Conservation (phyloP, 2,113 vertebrate genomes). For the Geococcyx californianus region DNA sequence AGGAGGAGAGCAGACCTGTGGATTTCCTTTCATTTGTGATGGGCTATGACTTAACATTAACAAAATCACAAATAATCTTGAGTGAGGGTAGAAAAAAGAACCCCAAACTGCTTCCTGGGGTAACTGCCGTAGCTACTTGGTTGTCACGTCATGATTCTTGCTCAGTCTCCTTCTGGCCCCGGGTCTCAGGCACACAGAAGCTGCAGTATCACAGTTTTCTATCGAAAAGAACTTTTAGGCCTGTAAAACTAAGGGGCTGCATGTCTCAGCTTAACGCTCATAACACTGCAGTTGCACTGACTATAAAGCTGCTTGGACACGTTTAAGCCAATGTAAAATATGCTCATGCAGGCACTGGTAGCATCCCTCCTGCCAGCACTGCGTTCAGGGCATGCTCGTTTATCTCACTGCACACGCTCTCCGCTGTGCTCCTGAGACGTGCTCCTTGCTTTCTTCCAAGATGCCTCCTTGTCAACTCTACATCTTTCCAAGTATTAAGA, state of each 20-base stretch:
- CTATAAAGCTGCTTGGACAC: neutral
- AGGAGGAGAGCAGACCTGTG: neutral
- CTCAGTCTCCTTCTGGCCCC: rapidly evolving
- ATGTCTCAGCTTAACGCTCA: neutral
- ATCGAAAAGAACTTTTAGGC: neutral
- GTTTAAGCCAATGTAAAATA: neutral
- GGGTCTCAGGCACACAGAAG: neutral
- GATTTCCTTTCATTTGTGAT: neutral
- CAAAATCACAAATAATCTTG: neutral
- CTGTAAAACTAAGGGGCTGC: neutral
- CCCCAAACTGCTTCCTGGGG: neutral
- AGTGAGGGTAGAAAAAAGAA: neutral
- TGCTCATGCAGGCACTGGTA: neutral
- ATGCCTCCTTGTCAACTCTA: neutral
- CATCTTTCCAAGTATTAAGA: neutral
- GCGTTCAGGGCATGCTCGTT: rapidly evolving
- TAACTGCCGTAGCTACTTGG: neutral
- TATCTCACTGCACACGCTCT: neutral
- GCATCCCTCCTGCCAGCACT: neutral
- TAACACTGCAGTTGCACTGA: neutral
- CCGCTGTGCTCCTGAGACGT: neutral
- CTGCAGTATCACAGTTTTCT: neutral
- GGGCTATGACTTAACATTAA: neutral
- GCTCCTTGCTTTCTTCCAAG: neutral
- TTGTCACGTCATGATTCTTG: neutral